Evolutionary conservation across 35 echinoderm and acorn worm species (phyloP), one percentile per base, ranked within the genome.

Genomic region (Apostichopus japonicus): DNA sequence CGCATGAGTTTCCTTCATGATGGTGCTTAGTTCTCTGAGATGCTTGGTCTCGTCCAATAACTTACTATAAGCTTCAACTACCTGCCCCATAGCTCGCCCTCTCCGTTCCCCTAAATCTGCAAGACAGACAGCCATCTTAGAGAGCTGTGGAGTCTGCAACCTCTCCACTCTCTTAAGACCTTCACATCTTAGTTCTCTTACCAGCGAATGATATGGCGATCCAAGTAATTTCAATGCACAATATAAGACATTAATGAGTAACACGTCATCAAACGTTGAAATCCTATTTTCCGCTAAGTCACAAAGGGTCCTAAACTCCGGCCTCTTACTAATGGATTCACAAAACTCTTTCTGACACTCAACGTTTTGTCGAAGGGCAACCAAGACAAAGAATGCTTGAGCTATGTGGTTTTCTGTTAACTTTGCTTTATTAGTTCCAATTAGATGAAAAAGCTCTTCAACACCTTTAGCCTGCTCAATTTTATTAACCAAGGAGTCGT

Each of bases 221-320:
- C 44, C 13, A 0, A 97, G 67, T 58, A 95, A 67, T 65, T 94
- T 94, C 14, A 95, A 17, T 56, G 94, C 58, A 58, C 90, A 94
- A 59, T 97, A 95, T 24, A 97, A 63, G 6, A 90, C 80, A 80
- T 97, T 90, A 16, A 94, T 73, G 5, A 97, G 72, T 10, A 91
- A 14, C 13, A 76, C 87, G 70, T 94, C 87, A 54, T 93, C 78
- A 61, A 97, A 92, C 15, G 92, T 58, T 16, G 84, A 54, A 9
- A 93, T 79, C 72, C 94, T 90, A 59, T 95, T 97, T 77, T 97
- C 96, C 27, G 93, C 96, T 19, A 97, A 77, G 51, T 93, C 87
- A 65, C 96, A 94, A 62, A 97, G 79, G 51, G 78, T 84, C n/a
- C 57, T 5, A 76, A 95, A 95, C 24, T 95, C 94, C 62, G 5